These are phyloP conservation scores for Orgyia antiqua DNA, from an alignment of 2,888 invertebrate genomes.

Conservation along the genomic window DNA sequence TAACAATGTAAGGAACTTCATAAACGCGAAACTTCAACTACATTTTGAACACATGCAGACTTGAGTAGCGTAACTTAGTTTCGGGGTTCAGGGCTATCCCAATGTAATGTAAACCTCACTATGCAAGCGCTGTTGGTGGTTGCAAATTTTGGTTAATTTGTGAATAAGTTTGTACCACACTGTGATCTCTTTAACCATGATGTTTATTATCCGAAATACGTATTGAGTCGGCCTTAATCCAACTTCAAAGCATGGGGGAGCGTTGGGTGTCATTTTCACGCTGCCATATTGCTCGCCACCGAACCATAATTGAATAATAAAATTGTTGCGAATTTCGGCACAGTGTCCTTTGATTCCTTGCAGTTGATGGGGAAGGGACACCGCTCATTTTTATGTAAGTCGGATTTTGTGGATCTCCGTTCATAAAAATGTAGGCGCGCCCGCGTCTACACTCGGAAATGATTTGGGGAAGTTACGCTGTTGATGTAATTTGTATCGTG, in stretches of 20 bases:
- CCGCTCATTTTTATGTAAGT: conserved; percentile 24
- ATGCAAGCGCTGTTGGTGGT: conserved; percentile 17
- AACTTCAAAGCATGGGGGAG: conserved; percentile 25
- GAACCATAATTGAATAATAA: conserved; percentile 62
- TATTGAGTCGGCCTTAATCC: conserved; percentile 40
- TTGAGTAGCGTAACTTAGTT: too few species aligned
- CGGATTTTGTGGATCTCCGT: conserved; percentile 17
- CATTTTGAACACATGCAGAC: too few species aligned
- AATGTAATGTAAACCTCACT: conserved; percentile 54
- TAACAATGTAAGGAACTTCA: too few species aligned
- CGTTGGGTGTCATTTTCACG: conserved; percentile 58
- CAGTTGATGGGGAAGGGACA: conserved; percentile 30
- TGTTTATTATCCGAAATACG: conserved; percentile 51
- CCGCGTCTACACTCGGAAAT: conserved; percentile 11
- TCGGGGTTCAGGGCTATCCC: conserved; percentile 41
- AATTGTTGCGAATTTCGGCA: conserved; percentile 52
- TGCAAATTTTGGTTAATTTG: conserved; percentile 54
- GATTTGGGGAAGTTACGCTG: conserved; percentile 14
- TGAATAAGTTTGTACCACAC: conserved; percentile 46
- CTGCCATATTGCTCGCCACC: conserved; percentile 52
- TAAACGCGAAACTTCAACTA: too few species aligned
- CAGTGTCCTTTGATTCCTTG: conserved; percentile 43
- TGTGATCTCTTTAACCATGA: conserved; percentile 49
- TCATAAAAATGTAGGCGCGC: conserved; percentile 19
- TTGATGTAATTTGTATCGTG: conserved; percentile 21